Conservation (phyloP, 1,140 invertebrate species). For the Drosophila subpulchrella region DNA sequence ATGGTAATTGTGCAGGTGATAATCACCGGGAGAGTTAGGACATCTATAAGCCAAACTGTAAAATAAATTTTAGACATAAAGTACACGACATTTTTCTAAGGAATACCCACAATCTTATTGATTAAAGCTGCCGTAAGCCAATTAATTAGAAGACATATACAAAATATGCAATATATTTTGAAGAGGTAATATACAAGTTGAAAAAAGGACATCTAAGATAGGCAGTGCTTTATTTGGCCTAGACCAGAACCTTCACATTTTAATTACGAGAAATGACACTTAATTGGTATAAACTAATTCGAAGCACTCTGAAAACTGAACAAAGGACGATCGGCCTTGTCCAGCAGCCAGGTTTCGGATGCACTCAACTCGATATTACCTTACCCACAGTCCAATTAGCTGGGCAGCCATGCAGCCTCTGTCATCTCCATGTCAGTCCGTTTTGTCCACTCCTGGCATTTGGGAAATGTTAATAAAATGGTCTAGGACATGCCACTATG, state of each 20-base stretch:
- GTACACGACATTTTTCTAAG: background rate
- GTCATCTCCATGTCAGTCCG: slow-evolving; percentile 45
- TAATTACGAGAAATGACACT: background rate
- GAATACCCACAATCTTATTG: background rate
- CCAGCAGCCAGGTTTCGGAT: background rate
- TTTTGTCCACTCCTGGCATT: slow-evolving; percentile 56
- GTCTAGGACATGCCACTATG: slow-evolving; percentile 63
- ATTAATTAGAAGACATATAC: background rate
- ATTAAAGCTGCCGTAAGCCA: background rate
- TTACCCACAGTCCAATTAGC: slow-evolving; percentile 62
- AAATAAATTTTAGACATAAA: slow-evolving; percentile 6
- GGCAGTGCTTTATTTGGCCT: no score
- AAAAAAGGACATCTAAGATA: no score
- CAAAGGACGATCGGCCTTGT: background rate
- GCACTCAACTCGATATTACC: slow-evolving; percentile 46
- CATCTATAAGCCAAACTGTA: background rate
- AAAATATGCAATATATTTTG: background rate
- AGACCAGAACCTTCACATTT: background rate
- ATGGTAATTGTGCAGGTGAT: slow-evolving; percentile 12
- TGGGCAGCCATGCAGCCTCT: slow-evolving; percentile 25
- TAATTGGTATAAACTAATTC: background rate
- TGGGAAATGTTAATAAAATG: slow-evolving; percentile 62
- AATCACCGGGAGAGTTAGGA: slow-evolving; percentile 10
- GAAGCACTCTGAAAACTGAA: background rate
- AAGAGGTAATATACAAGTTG: background rate